Evolutionary conservation across 2,113 vertebrate genomes (phyloP).

Genomic region (Progne subis): DNA sequence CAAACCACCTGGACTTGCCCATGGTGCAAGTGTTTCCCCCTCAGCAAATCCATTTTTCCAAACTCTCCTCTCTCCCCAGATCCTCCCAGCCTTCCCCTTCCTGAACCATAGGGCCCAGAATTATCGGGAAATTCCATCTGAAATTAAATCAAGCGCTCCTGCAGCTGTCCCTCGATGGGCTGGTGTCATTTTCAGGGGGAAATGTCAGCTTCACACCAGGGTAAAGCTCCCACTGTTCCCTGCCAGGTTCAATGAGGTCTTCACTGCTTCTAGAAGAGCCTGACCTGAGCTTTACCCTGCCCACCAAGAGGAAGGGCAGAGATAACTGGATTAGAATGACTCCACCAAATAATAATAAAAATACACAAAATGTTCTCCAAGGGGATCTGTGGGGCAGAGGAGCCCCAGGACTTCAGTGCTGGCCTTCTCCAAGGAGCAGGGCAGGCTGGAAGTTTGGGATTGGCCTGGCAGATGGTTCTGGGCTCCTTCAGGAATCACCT

Average conservation of each 20-base stretch:
- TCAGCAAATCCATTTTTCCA: neutral
- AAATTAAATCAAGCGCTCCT: constrained; percentile 10
- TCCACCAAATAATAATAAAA: neutral
- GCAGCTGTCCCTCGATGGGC: neutral
- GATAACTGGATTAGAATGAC: neutral
- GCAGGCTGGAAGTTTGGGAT: neutral
- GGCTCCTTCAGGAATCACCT: neutral
- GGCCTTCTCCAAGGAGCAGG: neutral
- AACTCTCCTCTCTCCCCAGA: neutral
- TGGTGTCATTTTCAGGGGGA: constrained; percentile 33
- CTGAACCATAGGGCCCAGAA: neutral
- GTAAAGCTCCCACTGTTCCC: neutral
- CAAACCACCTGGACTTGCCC: neutral
- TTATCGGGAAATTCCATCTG: neutral
- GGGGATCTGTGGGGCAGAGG: neutral
- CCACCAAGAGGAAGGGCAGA: neutral
- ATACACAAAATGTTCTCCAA: neutral
- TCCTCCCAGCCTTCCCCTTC: neutral
- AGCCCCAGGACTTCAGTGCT: neutral
- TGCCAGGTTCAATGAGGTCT: neutral
- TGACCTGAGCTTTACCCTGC: constrained; percentile 3
- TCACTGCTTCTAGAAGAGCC: neutral
- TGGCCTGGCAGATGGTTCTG: neutral
- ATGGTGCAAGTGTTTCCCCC: neutral
- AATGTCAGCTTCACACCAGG: neutral